Conservation (phyloP, 2,888 invertebrate species). For the Danaus chrysippus region DNA sequence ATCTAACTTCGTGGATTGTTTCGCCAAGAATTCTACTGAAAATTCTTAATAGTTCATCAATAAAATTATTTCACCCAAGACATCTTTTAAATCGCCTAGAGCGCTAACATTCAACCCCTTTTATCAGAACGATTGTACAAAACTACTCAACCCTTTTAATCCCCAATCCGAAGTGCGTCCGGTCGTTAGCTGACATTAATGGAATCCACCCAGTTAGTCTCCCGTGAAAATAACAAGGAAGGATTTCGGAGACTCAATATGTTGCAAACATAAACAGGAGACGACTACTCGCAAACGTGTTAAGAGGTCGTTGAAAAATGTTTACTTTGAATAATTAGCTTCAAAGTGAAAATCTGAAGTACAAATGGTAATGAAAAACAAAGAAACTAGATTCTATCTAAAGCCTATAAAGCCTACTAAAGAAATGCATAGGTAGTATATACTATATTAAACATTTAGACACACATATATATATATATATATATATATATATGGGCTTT, state of each 20-base stretch:
- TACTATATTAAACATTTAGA: no score
- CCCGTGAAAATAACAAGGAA: conserved; percentile 74
- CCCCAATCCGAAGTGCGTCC: conserved; percentile 75
- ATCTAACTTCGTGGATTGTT: no score
- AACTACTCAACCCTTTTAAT: conserved; percentile 79
- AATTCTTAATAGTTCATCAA: conserved; percentile 50
- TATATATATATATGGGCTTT: no score
- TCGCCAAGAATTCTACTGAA: conserved; percentile 30
- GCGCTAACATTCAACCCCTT: conserved; percentile 72
- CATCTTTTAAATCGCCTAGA: conserved; percentile 74
- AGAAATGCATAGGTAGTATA: no score
- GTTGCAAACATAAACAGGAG: conserved; percentile 46
- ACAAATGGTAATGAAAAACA: background rate
- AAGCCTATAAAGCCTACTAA: background rate
- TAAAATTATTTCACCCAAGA: conserved; percentile 59
- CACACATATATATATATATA: no score
- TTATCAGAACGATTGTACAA: conserved; percentile 76
- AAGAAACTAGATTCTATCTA: background rate
- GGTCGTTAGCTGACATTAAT: conserved; percentile 78
- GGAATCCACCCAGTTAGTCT: conserved; percentile 70
- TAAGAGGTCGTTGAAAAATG: conserved; percentile 25
- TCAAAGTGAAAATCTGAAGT: conserved; percentile 14
- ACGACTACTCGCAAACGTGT: conserved; percentile 25
- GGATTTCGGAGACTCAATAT: conserved; percentile 55
- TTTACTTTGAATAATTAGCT: conserved; percentile 31